Evolutionary conservation across 2,888 invertebrate species (phyloP).

Genomic region (Sericinus montela): DNA sequence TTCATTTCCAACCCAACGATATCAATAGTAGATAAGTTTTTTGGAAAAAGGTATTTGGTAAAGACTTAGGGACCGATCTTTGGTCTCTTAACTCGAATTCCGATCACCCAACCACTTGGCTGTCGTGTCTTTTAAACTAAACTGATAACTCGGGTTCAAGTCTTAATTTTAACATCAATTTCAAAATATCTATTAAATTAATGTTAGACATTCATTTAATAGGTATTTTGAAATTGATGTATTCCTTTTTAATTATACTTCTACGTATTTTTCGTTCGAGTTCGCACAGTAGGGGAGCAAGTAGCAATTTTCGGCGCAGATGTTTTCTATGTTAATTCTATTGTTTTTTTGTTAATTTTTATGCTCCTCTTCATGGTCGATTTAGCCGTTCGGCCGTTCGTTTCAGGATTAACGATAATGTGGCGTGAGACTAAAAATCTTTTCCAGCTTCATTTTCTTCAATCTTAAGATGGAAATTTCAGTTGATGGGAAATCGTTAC

Average conservation of each 20-base stretch:
- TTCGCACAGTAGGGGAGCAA: conserved; percentile 35
- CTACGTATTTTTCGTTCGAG: too few species aligned
- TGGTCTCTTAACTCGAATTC: too few species aligned
- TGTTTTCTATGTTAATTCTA: conserved; percentile 79
- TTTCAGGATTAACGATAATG: conserved; percentile 69
- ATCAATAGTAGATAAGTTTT: too few species aligned
- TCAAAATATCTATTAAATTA: too few species aligned
- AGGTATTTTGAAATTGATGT: not conserved
- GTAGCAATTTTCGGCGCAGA: conserved; percentile 65
- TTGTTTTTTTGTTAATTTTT: conserved; percentile 79
- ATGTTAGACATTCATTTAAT: too few species aligned
- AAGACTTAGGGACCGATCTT: too few species aligned
- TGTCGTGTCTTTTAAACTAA: too few species aligned
- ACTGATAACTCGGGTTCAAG: too few species aligned
- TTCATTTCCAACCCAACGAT: too few species aligned
- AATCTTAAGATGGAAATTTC: conserved; percentile 24
- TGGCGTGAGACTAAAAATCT: conserved; percentile 45
- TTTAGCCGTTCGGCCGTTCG: conserved; percentile 63
- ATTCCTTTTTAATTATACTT: not conserved
- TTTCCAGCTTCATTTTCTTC: conserved; percentile 33
- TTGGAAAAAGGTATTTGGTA: too few species aligned
- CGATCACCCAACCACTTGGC: too few species aligned
- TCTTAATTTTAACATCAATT: too few species aligned
- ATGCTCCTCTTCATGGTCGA: conserved; percentile 72
- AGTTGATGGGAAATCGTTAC: conserved; percentile 7